phyloP scores from a whole-genome alignment of 2,888 invertebrate species.

The Yponomeuta evonymella region DNA sequence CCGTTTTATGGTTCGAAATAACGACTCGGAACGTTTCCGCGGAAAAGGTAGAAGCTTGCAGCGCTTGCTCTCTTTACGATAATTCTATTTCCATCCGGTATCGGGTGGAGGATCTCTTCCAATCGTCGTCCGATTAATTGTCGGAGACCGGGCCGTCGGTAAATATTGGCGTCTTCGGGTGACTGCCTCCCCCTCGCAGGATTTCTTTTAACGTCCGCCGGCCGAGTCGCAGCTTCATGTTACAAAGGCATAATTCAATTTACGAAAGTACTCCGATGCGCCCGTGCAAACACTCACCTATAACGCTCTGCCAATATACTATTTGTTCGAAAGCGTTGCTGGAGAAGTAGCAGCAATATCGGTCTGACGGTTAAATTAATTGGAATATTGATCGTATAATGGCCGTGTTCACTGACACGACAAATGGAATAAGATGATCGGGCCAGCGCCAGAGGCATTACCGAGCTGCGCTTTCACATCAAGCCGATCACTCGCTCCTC shows the following conservation, averaged over 20 bases:
- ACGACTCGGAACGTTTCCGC: constrained; percentile 25
- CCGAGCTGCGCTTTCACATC: constrained; percentile 40
- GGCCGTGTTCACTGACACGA: constrained; percentile 31
- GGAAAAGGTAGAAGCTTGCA: constrained; percentile 28
- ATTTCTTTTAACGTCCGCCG: constrained; percentile 16
- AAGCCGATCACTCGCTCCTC: constrained; percentile 59
- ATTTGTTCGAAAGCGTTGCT: background rate
- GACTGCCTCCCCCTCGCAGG: constrained; percentile 18
- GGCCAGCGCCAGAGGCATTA: constrained; percentile 46
- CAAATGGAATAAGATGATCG: constrained; percentile 54
- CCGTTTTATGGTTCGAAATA: constrained; percentile 18
- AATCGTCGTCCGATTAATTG: constrained; percentile 48
- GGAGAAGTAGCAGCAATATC: background rate
- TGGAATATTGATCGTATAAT: constrained; percentile 10
- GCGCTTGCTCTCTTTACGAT: constrained; percentile 35
- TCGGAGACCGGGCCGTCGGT: constrained; percentile 37
- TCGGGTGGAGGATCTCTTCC: constrained; percentile 38
- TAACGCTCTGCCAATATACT: background rate
- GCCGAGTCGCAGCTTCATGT: constrained; percentile 14
- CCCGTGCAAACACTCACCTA: background rate
- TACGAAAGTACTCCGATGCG: constrained; percentile 5
- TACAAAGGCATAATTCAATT: constrained; percentile 19
- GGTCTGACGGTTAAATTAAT: background rate
- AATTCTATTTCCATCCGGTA: constrained; percentile 39
- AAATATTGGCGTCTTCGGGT: constrained; percentile 31